Percentiles rank a stretch among this genome's conserved stretches.
Evolutionary conservation across 2,888 invertebrate genomes (phyloP).

Genomic region (Ectemnius lituratus): DNA sequence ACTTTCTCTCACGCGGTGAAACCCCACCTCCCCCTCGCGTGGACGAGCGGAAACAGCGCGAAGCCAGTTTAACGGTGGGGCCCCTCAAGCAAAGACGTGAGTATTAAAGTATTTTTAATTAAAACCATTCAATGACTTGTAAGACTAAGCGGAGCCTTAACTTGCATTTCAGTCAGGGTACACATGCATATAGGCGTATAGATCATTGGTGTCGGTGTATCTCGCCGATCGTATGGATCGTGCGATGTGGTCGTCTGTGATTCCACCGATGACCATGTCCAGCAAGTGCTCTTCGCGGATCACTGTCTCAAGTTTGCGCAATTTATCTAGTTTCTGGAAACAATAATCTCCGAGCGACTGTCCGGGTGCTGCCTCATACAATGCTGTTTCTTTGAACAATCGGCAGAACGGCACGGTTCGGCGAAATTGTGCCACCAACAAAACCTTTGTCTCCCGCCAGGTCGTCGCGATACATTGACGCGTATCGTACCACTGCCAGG

Average conservation of each 20-base stretch:
- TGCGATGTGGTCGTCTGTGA: conserved; percentile 11
- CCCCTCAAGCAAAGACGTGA: no score
- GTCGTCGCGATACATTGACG: neutral
- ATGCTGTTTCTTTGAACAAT: conserved; percentile 9
- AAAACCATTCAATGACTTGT: no score
- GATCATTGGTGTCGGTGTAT: conserved; percentile 3
- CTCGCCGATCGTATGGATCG: neutral
- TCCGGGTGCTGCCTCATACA: conserved; percentile 12
- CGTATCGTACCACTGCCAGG: conserved; percentile 16
- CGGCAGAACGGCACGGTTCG: conserved; percentile 8
- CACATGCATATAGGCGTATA: conserved; percentile 3
- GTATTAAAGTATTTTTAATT: no score
- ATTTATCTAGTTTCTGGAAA: conserved; percentile 11
- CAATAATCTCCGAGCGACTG: conserved; percentile 17
- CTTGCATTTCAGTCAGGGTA: neutral
- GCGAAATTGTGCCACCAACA: neutral
- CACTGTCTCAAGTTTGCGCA: neutral
- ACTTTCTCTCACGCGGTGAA: no score
- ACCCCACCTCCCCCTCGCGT: no score
- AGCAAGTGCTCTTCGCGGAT: conserved; percentile 9
- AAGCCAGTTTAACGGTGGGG: no score
- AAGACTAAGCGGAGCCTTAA: no score
- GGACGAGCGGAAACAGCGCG: no score
- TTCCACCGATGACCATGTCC: conserved; percentile 16
- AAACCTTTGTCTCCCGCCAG: neutral